Evolutionary conservation across 2,113 vertebrate species (phyloP).

Genomic region (Archilochus colubris): DNA sequence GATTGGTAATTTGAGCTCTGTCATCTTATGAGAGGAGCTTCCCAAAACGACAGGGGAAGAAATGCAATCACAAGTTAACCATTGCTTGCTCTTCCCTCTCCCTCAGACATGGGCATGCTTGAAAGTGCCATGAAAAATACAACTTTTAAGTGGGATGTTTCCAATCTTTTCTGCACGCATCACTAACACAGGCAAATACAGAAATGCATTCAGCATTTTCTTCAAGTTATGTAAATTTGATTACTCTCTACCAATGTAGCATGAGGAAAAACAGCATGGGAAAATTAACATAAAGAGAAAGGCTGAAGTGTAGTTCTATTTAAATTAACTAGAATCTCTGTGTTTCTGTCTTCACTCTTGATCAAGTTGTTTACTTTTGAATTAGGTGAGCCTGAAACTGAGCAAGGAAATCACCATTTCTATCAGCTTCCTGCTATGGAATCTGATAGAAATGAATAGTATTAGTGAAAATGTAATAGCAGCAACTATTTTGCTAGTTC

Average conservation of each 20-base stretch:
- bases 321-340: constrained; percentile 9
- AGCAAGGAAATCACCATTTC: not conserved
- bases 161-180: not conserved
- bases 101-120: not conserved
- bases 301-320: constrained; percentile 13
- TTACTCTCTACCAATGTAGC: constrained; percentile 7
- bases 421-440: not conserved
- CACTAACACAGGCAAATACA: not conserved
- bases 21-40: not conserved
- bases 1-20: constrained; percentile 3
- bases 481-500: not conserved
- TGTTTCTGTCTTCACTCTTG: not conserved
- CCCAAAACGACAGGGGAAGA: not conserved
- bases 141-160: not conserved
- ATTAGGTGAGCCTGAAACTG: not conserved
- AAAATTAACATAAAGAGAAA: constrained; percentile 32
- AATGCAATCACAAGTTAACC: not conserved
- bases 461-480: not conserved
- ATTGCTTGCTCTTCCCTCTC: not conserved
- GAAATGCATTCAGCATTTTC: constrained; percentile 25
- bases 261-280: not conserved
- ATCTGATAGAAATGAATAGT: not conserved
- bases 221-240: constrained; percentile 47
- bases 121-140: not conserved
- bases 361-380: constrained; percentile 35